A percentile compares a stretch with the other conserved stretches of the same genome.
Evolutionary conservation across 2,113 vertebrate species (phyloP).

Genomic region (Orycteropus afer): DNA sequence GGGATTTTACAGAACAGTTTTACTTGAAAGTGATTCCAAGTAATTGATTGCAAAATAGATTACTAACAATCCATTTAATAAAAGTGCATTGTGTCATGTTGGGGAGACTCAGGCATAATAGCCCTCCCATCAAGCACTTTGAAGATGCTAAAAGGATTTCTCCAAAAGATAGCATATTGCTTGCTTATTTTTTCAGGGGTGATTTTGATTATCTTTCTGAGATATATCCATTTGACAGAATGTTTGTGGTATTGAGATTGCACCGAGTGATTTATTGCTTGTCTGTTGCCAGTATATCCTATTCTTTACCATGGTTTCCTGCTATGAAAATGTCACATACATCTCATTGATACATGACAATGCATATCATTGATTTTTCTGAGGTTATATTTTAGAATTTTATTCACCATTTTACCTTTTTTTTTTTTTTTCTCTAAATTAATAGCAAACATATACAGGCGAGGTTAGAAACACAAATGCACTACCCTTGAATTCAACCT

Average conservation of each 20-base stretch:
- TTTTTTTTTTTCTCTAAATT: not conserved
- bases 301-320: not conserved
- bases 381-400: not conserved
- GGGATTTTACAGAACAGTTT: slow-evolving; percentile 16
- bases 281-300: not conserved
- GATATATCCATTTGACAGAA: not conserved
- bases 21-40: not conserved
- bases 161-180: not conserved
- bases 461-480: too few relatives aligned
- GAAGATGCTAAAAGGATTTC: not conserved
- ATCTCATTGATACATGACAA: not conserved
- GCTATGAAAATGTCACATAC: not conserved
- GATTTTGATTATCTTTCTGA: slow-evolving; percentile 15
- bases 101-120: not conserved
- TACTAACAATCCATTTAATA: not conserved
- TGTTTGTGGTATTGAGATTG: not conserved
- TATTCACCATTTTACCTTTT: too few relatives aligned
- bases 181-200: not conserved
- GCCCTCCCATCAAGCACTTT: not conserved
- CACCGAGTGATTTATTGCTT: not conserved
- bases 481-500: too few relatives aligned
- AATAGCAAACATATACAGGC: not conserved
- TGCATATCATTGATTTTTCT: not conserved
- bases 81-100: not conserved
- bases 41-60: not conserved